Percentiles rank a stretch among this genome's conserved stretches.
These are phyloP conservation scores for Rhinogobio ventralis DNA, from an alignment of 2,797 vertebrate genomes.

Conservation along the genomic window DNA sequence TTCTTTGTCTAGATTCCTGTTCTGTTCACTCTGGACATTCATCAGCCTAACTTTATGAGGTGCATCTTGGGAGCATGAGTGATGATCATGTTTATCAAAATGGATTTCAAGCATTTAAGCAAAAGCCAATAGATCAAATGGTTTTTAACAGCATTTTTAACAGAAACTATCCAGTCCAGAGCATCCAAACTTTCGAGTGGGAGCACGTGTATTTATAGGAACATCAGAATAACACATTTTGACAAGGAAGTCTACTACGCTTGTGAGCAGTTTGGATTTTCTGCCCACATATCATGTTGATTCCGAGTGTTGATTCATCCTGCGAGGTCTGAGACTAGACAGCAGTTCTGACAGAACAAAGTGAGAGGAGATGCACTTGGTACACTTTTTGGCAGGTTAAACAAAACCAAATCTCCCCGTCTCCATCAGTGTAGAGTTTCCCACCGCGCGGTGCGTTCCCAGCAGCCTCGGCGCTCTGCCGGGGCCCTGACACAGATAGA, in stretches of 20 bases:
- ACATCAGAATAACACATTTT: background rate
- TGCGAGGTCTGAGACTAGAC: slow-evolving; percentile 30
- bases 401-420: slow-evolving; percentile 41
- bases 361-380: slow-evolving; percentile 43
- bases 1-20: background rate
- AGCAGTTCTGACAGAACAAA: slow-evolving; percentile 42
- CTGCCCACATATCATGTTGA: slow-evolving; percentile 22
- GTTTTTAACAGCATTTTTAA: background rate
- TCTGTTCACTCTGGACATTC: no score
- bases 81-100: background rate
- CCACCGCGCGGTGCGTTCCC: slow-evolving; percentile 40
- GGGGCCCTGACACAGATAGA: slow-evolving; percentile 60
- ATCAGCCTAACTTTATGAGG: background rate
- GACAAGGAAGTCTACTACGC: slow-evolving; percentile 14
- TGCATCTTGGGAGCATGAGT: background rate
- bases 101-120: background rate
- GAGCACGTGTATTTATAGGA: slow-evolving; percentile 11
- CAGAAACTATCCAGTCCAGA: background rate
- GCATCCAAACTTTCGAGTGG: background rate
- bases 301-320: slow-evolving; percentile 26
- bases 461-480: slow-evolving; percentile 49
- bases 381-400: slow-evolving; percentile 49
- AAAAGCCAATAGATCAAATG: background rate
- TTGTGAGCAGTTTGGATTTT: slow-evolving; percentile 17
- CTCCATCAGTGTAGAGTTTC: slow-evolving; percentile 49